phyloP scores from a whole-genome alignment of 2,888 invertebrate genomes.

The Mayetiola destructor region DNA sequence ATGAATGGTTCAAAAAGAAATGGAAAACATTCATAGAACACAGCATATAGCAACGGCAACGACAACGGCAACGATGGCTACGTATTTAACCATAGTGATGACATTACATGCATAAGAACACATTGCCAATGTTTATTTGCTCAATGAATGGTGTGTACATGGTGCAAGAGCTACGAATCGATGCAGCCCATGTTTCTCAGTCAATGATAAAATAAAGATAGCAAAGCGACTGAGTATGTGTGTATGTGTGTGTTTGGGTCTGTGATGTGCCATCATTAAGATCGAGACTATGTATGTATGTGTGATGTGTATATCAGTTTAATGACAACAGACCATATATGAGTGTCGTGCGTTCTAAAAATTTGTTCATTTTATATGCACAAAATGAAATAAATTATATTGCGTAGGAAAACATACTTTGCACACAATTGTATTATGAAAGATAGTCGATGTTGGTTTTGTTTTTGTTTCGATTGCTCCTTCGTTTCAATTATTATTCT shows the following conservation, averaged over 20 bases:
- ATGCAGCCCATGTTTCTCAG: no score
- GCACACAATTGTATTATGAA: no score
- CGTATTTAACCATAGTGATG: slow-evolving; percentile 9
- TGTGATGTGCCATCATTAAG: not conserved
- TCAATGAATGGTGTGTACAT: not conserved
- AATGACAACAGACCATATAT: not conserved
- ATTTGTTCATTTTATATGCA: not conserved
- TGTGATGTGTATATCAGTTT: not conserved
- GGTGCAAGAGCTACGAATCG: not conserved
- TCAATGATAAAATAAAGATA: not conserved
- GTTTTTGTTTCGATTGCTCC: not conserved
- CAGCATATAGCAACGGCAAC: not conserved
- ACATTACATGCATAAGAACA: not conserved
- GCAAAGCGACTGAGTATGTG: not conserved
- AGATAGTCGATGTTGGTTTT: not conserved
- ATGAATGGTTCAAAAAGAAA: no score
- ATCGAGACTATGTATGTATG: not conserved
- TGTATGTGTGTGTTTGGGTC: not conserved
- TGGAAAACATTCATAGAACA: not conserved
- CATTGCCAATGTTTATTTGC: not conserved
- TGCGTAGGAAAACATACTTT: no score
- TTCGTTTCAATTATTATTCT: not conserved
- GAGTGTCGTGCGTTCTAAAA: not conserved
- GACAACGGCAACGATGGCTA: slow-evolving; percentile 1
- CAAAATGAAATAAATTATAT: slow-evolving; percentile 3